Base-by-base conservation (phyloP, 2,797 vertebrate genomes). In the Octomys mimax region DNA sequence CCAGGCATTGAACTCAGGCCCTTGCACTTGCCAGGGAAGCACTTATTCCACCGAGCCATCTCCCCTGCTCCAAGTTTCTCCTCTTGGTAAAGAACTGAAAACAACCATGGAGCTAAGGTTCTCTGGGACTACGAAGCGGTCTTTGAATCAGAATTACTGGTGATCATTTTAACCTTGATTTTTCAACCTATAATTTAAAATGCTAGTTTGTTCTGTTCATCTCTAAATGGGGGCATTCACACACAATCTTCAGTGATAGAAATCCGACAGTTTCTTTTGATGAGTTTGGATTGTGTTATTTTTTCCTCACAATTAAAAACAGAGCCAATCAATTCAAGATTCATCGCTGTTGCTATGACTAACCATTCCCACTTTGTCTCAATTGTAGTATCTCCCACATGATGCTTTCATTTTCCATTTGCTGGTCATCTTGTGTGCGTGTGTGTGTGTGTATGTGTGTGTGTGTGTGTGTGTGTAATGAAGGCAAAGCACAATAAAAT, bases 401-500 rank as follows among this genome's bases (percentile, higher is more conserved):
- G 95, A 46, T 96, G 82, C 85, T 46, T 88, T 73, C 68, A 83
- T 95, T 97, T 97, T 95, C 85, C 73, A 73, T 83, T 97, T 97
- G 83, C 92, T 90, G 21, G 66, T 59, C 59, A 52, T 66, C 84
- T 94, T 93, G 84, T 95, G 71, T 94, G 57, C 95, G 49, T 49
- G 49, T 6, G 10, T 13, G 49, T 52, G 49, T 52, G 49, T 52
- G 49, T 52, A 6, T 54, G 52, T 54, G 52, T 54, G 52, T 54
- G 52, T 54, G 52, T 54, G 52, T 57, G 54, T 57, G 54, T 57
- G 54, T 57, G 54, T 57, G 54, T 57, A 94, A 85, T 85, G 94
- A 94, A 95, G 46, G 87, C 62, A 97, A 92, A 81, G 21, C 26
- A 73, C 62, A 94, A 59, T 94, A 92, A 96, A 81, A 77, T 39